These are phyloP conservation scores for Panonychus citri DNA, from an alignment of 1,140 invertebrate genomes.

Conservation along the genomic window DNA sequence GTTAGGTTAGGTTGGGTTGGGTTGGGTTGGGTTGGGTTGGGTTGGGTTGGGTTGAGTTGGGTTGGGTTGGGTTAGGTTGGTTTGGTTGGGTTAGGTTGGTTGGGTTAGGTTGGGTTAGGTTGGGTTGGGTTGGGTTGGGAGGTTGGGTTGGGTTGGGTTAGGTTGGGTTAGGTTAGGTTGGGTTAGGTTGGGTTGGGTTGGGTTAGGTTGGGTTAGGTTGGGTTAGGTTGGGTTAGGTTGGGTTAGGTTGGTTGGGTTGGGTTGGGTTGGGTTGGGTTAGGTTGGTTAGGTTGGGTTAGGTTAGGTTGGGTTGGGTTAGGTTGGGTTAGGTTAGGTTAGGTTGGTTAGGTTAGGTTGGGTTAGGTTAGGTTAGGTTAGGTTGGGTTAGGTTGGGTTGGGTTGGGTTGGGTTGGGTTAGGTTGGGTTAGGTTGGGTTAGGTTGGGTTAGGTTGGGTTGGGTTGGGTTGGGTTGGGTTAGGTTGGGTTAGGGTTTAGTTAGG, in stretches of 20 bases:
- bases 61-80: conserved; percentile 15
- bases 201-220: conserved; percentile 19
- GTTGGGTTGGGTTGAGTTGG: conserved; percentile 11
- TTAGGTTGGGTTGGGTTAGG: conserved; percentile 18
- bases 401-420: conserved; percentile 12
- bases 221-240: conserved; percentile 19
- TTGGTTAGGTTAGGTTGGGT: conserved; percentile 17
- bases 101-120: conserved; percentile 10
- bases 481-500: conserved; percentile 10
- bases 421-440: conserved; percentile 4
- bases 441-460: conserved; percentile 13
- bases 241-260: conserved; percentile 13
- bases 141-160: conserved; percentile 16
- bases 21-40: conserved; percentile 14
- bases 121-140: conserved; percentile 4
- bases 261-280: no score
- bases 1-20: conserved; percentile 10
- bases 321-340: conserved; percentile 16
- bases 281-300: conserved; percentile 17
- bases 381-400: conserved; percentile 16
- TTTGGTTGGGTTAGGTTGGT: conserved; percentile 9
- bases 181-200: conserved; percentile 16
- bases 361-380: conserved; percentile 15
- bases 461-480: conserved; percentile 14
- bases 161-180: conserved; percentile 14